Conservation (phyloP, 1,140 invertebrate species). For the Hesperophylax magnus region DNA sequence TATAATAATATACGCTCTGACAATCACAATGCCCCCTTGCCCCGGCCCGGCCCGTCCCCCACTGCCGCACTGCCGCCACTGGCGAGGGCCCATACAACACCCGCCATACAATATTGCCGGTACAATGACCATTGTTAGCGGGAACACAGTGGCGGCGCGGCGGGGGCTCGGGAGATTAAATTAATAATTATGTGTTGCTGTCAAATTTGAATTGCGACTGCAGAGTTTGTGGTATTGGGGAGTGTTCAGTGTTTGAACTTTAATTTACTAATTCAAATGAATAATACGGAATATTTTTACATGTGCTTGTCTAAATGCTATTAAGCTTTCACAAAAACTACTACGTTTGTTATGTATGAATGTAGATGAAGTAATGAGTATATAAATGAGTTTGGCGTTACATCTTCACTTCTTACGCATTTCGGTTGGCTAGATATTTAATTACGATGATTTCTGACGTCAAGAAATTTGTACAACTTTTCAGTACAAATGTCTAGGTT, state of each 20-base stretch:
- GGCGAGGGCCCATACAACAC: conserved; percentile 2
- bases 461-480: too few relatives aligned
- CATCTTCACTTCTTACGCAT: too few relatives aligned
- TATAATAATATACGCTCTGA: not conserved
- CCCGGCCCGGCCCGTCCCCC: not conserved
- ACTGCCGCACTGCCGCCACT: conserved; percentile 22
- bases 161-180: conserved; percentile 5
- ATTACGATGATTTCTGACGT: too few relatives aligned
- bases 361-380: too few relatives aligned
- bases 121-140: conserved; percentile 32
- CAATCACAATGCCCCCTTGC: conserved; percentile 1
- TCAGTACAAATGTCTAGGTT: too few relatives aligned
- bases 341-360: too few relatives aligned
- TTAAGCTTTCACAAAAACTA: too few relatives aligned
- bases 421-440: too few relatives aligned
- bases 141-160: conserved; percentile 12
- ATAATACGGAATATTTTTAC: too few relatives aligned
- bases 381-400: too few relatives aligned
- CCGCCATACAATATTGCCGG: conserved; percentile 31
- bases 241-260: not conserved
- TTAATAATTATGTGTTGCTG: conserved; percentile 25
- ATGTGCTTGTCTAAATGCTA: too few relatives aligned
- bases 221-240: not conserved
- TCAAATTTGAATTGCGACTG: not conserved
- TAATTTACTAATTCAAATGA: too few relatives aligned